phyloP scores from a whole-genome alignment of 2,113 vertebrate genomes.

The Sigmodon hispidus region DNA sequence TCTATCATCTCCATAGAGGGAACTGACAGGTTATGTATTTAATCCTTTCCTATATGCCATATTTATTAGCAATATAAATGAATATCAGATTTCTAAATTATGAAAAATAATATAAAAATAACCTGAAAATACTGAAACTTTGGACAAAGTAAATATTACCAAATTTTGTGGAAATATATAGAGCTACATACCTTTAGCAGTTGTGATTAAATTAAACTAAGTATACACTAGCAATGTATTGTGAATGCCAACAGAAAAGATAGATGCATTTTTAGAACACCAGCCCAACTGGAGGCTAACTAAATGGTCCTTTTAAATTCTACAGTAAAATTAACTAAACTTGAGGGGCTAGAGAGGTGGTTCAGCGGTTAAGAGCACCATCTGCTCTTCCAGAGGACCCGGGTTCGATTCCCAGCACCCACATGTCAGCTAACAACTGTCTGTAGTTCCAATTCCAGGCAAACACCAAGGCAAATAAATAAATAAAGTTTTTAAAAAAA shows the following conservation, averaged over 20 bases:
- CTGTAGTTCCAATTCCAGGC: no score
- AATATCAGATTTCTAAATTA: constrained; percentile 46
- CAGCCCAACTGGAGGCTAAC: neutral
- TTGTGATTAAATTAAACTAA: constrained; percentile 56
- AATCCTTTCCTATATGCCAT: constrained; percentile 24
- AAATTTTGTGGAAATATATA: constrained; percentile 26
- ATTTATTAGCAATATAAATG: constrained; percentile 5
- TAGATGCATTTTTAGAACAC: constrained; percentile 43
- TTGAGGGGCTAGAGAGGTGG: no score
- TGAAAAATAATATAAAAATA: constrained; percentile 54
- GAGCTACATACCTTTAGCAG: constrained; percentile 17
- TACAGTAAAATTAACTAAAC: constrained; percentile 12
- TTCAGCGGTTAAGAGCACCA: no score
- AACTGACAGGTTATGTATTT: constrained; percentile 9
- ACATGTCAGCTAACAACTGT: no score
- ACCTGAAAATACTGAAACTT: constrained; percentile 57
- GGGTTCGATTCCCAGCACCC: no score
- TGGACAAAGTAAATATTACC: constrained; percentile 20
- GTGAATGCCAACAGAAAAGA: constrained; percentile 26
- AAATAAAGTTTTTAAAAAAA: no score
- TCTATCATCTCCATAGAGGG: neutral
- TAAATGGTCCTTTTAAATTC: neutral
- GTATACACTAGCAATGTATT: constrained; percentile 43
- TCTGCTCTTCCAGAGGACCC: no score
- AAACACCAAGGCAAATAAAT: no score